Base-by-base conservation (phyloP, 2,888 invertebrate species). In the Cepaea hortensis region DNA sequence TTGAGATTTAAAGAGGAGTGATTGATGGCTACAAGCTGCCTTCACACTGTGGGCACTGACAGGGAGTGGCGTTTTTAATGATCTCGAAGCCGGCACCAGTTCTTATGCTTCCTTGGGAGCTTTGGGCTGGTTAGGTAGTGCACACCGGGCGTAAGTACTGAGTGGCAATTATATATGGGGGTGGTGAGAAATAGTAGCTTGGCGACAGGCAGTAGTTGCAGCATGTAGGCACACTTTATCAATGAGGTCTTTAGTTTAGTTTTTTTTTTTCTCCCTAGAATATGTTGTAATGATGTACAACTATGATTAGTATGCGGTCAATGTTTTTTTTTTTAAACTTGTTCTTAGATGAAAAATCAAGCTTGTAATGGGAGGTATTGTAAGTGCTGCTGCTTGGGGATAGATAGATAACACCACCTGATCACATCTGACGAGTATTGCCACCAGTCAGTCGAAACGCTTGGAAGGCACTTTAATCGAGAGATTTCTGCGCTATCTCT, bases 121-220 rank as follows among this genome's bases (percentile, higher is more conserved):
- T 11, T 68, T 48, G 87, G 84, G 81, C 87, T 87, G 87, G 87
- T 76, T 84, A 87, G 87, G 87, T 87, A 87, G 84, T 87, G 84
- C 81, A 46, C 84, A 76, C 87, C 87, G 87, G 84, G 87, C 87
- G 87, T 87, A 87, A 87, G 87, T 87, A 87, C 87, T 87, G 87
- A 75, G 87, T 87, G 87, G 87, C 87, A 87, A 87, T 87, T 55
- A 80, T 61, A 68, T 79, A 50, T 70, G 48, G 81, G 81, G 87
- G 84, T 84, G 87, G 87, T 87, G 84, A 87, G 50, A 62, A 15
- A 18, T 61, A 48, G 35, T 20, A 81, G 65, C 65, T 50, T 72
- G 50, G 20, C 13, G 50, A 23, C 75, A 6, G 68, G 55, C 18
- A 70, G n/a, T 62, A 35, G 62, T 35, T 46, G 62, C 79, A 62